A percentile compares a stretch with the other conserved stretches of the same genome.
Conservation (phyloP, 2,797 vertebrate species). For the Neopelma chrysocephalum region DNA sequence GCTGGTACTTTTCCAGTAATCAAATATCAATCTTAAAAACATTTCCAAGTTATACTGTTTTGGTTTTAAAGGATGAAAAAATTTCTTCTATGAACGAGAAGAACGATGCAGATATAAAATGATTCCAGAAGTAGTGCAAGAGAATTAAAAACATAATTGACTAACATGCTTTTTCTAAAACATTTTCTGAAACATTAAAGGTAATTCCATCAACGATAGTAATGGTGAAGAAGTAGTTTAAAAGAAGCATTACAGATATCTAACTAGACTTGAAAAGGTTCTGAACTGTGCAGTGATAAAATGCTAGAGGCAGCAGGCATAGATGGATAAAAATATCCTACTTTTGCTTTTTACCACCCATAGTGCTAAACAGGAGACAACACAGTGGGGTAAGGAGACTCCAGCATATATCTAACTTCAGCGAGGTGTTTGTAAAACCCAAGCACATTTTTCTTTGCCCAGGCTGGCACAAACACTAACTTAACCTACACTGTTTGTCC, state of each 20-base stretch:
- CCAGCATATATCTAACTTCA: background rate
- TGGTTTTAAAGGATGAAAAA: background rate
- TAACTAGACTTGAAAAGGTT: background rate
- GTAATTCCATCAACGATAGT: background rate
- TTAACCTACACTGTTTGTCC: background rate
- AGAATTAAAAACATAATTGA: background rate
- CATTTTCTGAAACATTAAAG: background rate
- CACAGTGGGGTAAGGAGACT: background rate
- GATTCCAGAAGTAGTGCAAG: background rate
- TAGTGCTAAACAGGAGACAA: background rate
- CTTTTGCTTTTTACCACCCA: background rate
- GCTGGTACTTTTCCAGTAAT: background rate
- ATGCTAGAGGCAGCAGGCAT: background rate
- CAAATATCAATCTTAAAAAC: background rate
- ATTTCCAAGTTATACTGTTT: background rate
- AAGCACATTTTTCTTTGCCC: background rate
- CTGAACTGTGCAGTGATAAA: background rate
- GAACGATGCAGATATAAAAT: background rate
- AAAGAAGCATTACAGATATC: background rate
- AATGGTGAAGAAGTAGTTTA: background rate
- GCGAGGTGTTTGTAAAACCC: background rate
- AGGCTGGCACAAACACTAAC: background rate
- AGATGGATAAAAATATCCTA: background rate
- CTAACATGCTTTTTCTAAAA: background rate
- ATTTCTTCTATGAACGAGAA: background rate